Conservation (phyloP, 2,888 invertebrate species). For the Dolichomitus sp. region DNA sequence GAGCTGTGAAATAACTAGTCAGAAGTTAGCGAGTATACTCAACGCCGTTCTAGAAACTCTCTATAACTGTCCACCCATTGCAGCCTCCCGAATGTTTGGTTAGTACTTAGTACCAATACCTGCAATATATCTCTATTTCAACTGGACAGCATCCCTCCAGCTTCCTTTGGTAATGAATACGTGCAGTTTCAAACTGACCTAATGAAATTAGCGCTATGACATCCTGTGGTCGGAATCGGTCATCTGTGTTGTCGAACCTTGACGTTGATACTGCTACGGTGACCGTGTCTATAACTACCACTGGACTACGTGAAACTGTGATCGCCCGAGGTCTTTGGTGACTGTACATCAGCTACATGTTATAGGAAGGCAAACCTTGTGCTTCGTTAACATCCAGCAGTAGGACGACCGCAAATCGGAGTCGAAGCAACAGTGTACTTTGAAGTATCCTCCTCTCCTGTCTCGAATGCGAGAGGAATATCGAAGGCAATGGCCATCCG, state of each 20-base stretch:
- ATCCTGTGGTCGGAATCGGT: conserved; percentile 6
- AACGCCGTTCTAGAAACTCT: background rate
- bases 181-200: conserved; percentile 41
- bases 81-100: background rate
- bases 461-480: conserved; percentile 46
- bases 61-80: background rate
- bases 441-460: background rate
- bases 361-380: background rate
- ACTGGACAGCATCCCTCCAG: conserved; percentile 25
- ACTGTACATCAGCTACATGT: background rate
- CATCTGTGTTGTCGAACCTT: background rate
- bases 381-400: conserved; percentile 27
- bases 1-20: background rate
- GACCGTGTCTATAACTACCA: background rate
- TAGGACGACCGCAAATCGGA: conserved; percentile 19
- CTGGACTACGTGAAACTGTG: background rate
- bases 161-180: conserved; percentile 36
- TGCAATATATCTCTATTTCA: conserved; percentile 27
- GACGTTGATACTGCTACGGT: background rate
- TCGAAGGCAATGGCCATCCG: conserved; percentile 17
- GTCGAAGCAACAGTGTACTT: conserved; percentile 30
- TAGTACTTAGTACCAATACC: conserved; percentile 10
- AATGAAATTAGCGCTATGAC: conserved; percentile 48
- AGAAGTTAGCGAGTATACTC: background rate
- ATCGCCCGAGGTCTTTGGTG: background rate